These are phyloP conservation scores for Bursaphelenchus okinawaensis DNA, from an alignment of 2,888 invertebrate genomes.

Conservation along the genomic window DNA sequence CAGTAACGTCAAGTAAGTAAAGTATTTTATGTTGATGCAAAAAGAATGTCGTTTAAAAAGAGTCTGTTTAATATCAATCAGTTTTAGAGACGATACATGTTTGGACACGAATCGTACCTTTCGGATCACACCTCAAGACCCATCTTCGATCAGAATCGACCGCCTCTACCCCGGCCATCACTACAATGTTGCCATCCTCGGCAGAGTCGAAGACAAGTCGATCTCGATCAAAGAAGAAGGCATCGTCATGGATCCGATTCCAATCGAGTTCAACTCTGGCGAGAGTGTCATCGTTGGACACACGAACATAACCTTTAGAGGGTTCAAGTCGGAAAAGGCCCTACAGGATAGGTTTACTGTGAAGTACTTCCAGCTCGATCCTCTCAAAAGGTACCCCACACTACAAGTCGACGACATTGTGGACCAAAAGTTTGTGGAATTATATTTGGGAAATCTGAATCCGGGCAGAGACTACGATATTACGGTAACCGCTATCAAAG, in stretches of 20 bases:
- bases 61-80: not conserved
- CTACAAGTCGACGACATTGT: conserved; percentile 52
- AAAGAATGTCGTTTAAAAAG: conserved; percentile 6
- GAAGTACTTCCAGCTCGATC: conserved; percentile 48
- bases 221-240: conserved; percentile 50
- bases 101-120: conserved; percentile 51
- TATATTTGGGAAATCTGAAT: conserved; percentile 51
- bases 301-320: conserved; percentile 50
- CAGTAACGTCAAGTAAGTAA: conserved; percentile 15
- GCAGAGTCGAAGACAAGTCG: conserved; percentile 42
- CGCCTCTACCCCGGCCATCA: conserved; percentile 49
- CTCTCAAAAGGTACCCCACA: conserved; percentile 47
- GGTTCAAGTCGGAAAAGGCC: conserved; percentile 42
- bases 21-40: not conserved
- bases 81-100: conserved; percentile 35
- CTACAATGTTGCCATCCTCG: conserved; percentile 50
- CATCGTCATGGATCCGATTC: conserved; percentile 38
- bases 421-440: conserved; percentile 49
- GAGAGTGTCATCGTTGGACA: conserved; percentile 37
- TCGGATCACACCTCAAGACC: conserved; percentile 39
- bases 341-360: conserved; percentile 35
- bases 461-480: conserved; percentile 53
- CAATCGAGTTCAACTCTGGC: conserved; percentile 34
- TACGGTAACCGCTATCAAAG: conserved; percentile 43
- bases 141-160: conserved; percentile 43